These are phyloP conservation scores for Arge pagana DNA, from an alignment of 2,888 invertebrate species.

Conservation along the genomic window DNA sequence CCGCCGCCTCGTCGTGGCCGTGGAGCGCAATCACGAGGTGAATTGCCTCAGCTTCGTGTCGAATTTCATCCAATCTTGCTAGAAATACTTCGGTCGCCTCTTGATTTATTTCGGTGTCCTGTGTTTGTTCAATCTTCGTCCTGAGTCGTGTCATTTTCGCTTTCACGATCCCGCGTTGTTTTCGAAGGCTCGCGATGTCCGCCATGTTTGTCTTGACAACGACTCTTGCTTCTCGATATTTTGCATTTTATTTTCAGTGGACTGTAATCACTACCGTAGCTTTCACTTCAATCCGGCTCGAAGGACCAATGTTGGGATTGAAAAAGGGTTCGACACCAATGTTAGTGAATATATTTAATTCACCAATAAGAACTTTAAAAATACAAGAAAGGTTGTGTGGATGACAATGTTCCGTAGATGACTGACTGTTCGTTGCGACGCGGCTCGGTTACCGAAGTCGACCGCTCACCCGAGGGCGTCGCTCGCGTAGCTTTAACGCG, in stretches of 20 bases:
- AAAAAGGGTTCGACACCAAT: background rate
- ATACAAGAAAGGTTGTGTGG: too few species aligned
- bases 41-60: background rate
- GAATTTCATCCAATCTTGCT: background rate
- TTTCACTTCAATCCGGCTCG: constrained; percentile 1
- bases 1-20: background rate
- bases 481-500: too few species aligned
- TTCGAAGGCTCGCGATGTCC: background rate
- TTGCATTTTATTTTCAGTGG: background rate
- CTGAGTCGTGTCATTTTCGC: background rate
- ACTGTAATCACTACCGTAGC: background rate
- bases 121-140: background rate
- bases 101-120: too few species aligned
- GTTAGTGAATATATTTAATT: background rate
- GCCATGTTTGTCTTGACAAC: too few species aligned
- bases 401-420: too few species aligned
- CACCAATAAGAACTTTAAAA: too few species aligned
- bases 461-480: too few species aligned
- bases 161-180: background rate
- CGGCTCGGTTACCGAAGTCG: too few species aligned
- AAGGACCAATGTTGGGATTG: background rate
- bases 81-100: background rate
- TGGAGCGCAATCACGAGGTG: background rate
- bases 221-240: too few species aligned
- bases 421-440: too few species aligned